Evolutionary conservation across 1,140 invertebrate genomes (phyloP), one percentile per base, ranked within the genome.

Genomic region (Bombus confusus): DNA sequence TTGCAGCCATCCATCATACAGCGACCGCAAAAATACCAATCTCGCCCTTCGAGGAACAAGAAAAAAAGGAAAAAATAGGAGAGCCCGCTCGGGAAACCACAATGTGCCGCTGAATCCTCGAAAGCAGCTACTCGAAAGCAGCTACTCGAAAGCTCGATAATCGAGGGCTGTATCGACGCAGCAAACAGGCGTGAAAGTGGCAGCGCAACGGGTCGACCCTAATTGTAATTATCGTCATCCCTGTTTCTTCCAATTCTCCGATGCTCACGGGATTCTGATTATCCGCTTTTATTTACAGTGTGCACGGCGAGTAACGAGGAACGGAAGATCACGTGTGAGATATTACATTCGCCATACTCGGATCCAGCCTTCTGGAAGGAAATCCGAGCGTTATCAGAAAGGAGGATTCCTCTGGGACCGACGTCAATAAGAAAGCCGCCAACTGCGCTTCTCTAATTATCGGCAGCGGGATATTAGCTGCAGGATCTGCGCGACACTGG

Each of bases 401-500:
- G 13, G 9, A 3, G 41, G 57, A 39, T 31, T 76, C 66, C 12
- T 8, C 52, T 72, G 83, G 47, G 76, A 39, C 6, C 47, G 76
- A 84, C 52, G 76, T 84, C 66, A 47, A 84, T 84, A 84, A 79
- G 81, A 76, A 83, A 62, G 8, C 71, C 79, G 22, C 52, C n/a
- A 34, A 64, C n/a, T 41, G 64, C 73, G 64, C 47, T 31, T 52
- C 68, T 12, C 28, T 79, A 79, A 84, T 84, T 84, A 84, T 79
- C 64, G 83, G 66, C 3, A 52, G 0, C 41, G 6, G n/a, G 66
- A 79, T 84, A 84, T 79, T 79, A 79, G 39, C 66, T 34, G 22
- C 66, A 39, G 31, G 9, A 31, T 79, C 39, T n/a, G 37, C n/a
- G 72, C 34, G 68, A 59, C 37, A 34, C 3, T 57, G 43, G 13